Base-by-base conservation (phyloP, 2,797 vertebrate genomes). In the Tapera naevia region DNA sequence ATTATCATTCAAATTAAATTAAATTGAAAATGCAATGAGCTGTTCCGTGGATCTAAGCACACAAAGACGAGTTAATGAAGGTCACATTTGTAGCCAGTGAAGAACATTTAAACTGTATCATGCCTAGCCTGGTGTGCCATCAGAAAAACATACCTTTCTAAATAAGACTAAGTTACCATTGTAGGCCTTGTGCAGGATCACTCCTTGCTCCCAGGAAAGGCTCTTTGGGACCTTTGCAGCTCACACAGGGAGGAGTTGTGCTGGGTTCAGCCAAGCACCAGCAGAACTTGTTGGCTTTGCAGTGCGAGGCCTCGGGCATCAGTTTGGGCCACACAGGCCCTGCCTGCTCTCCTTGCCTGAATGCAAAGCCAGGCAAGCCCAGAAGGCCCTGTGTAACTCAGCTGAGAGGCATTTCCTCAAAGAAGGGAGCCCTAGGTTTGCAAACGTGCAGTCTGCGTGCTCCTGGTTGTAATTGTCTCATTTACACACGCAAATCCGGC, bases 1-100 rank as follows among this genome's bases (percentile, higher is more conserved):
- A 89, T 97, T 97, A 97, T 98, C 97, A 98, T 98, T 98, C 97
- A 97, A 96, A 95, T 70, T 94, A 94, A 97, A 98, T 98, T 96
- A 97, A 96, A 97, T 94, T 92, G 96, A 95, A 96, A 95, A 95
- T 83, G 86, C 95, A 95, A 92, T 70, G 94, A 96, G 96, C 96
- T 96, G 96, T 95, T 96, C 80, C 73, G 82, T 90, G 88, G 93
- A 95, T 94, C 91, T 85, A 88, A 2, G 13, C 10, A 7, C 91
- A 94, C 93, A 92, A 83, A 94, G 89, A 88, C 0, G 3, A 94
- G 94, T 91, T 90, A 91, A 96, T 92, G 96, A 89, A 95, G 94
- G 96, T 94, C 94, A 94, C 86, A 66, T 93, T 95, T 92, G 80
- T 92, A 91, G 86, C 82, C 71, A 32, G 69, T 35, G 80, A 91